Evolutionary conservation across 2,888 invertebrate species (phyloP).

Genomic region (Penaeus monodon): DNA sequence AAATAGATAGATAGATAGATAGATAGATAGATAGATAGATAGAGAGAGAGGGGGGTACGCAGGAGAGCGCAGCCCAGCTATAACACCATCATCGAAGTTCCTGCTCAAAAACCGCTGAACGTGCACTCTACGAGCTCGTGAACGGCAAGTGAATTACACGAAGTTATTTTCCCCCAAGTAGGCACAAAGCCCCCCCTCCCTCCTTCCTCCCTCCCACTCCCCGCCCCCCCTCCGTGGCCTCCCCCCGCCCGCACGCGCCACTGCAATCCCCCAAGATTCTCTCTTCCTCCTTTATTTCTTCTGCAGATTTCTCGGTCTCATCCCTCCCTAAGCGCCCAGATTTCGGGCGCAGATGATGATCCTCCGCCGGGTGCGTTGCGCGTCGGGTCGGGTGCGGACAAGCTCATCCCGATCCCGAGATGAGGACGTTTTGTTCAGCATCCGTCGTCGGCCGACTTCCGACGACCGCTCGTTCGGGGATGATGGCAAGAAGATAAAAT

Average conservation of each 20-base stretch:
- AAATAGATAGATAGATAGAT: no score
- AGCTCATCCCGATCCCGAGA: no score
- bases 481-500: no score
- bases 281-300: background rate
- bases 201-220: background rate
- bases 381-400: no score
- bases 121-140: no score
- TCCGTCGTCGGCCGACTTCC: no score
- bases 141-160: background rate
- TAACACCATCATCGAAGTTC: no score
- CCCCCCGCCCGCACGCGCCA: background rate
- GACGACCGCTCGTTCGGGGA: no score
- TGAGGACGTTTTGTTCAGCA: no score
- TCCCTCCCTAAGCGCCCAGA: background rate
- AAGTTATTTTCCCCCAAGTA: conserved; percentile 3
- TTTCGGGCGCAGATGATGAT: background rate
- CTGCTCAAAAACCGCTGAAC: no score
- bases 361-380: background rate
- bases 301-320: background rate
- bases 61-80: background rate
- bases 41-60: background rate
- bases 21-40: background rate
- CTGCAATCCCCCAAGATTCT: background rate
- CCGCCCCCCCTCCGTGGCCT: background rate
- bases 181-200: background rate